Conservation (phyloP, 2,888 invertebrate genomes). For the Drosophila helvetica region DNA sequence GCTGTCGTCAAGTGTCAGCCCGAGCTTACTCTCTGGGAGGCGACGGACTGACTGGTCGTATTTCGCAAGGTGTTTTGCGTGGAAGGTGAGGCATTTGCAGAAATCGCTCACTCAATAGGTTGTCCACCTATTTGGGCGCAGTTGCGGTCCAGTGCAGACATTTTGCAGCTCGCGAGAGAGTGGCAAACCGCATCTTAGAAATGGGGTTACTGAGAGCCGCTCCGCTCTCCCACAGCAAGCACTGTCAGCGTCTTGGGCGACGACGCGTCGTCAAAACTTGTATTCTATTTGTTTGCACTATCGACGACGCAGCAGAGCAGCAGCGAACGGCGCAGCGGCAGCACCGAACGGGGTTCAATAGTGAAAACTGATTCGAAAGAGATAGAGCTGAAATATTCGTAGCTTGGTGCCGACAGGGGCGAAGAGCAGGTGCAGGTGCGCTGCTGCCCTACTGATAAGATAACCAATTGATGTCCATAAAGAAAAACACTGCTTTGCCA, state of each 20-base stretch:
- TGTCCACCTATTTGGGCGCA: background rate
- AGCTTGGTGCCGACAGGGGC: constrained; percentile 3
- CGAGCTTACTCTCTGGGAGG: background rate
- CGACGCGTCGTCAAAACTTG: background rate
- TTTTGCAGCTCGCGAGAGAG: background rate
- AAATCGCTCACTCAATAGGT: background rate
- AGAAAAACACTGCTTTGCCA: constrained; percentile 17
- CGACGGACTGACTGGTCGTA: background rate
- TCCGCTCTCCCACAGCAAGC: background rate
- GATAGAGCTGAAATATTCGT: constrained; percentile 7
- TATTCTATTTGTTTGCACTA: background rate
- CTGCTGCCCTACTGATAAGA: constrained; percentile 51
- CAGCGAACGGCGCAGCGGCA: background rate
- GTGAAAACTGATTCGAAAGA: constrained; percentile 6
- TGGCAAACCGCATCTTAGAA: too few relatives aligned
- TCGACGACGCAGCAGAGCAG: background rate
- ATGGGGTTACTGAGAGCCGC: background rate
- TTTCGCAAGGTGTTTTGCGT: background rate
- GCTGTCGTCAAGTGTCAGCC: background rate
- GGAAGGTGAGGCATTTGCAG: background rate
- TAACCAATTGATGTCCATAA: constrained; percentile 29
- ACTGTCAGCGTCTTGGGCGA: background rate
- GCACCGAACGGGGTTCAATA: constrained; percentile 30
- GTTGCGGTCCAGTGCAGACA: background rate
- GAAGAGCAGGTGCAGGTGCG: background rate